Evolutionary conservation across 1,140 invertebrate genomes (phyloP).

Genomic region (Cherax quadricarinatus): DNA sequence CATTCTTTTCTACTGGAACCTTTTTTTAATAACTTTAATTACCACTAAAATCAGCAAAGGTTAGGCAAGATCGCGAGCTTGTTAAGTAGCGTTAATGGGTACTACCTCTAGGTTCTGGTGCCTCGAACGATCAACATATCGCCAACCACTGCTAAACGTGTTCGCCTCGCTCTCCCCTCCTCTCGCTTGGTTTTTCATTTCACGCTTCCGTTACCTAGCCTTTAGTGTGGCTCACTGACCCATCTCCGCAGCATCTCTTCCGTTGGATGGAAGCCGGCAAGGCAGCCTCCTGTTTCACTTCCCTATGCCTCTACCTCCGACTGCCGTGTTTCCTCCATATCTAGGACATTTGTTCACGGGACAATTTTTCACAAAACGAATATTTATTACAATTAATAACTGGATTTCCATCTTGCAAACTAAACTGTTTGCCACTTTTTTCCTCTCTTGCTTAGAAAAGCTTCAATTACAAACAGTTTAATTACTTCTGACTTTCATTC

Average conservation of each 20-base stretch:
- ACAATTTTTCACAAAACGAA: too few species aligned
- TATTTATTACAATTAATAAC: too few species aligned
- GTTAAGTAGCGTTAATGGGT: not conserved
- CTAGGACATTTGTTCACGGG: not conserved
- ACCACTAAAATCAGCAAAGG: not conserved
- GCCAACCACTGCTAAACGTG: constrained; percentile 11
- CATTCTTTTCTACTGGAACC: not conserved
- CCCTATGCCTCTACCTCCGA: not conserved
- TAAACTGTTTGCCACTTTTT: too few species aligned
- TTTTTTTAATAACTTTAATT: not conserved
- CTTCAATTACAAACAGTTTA: too few species aligned
- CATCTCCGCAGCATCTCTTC: constrained; percentile 38
- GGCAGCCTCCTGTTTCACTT: not conserved
- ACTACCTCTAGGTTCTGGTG: not conserved
- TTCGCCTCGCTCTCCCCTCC: constrained; percentile 28
- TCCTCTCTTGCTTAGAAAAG: too few species aligned
- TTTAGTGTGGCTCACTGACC: constrained; percentile 44
- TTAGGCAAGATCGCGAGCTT: not conserved
- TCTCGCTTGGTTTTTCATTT: constrained; percentile 8
- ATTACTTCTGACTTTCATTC: too few species aligned
- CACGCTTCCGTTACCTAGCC: constrained; percentile 24
- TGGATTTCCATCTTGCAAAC: too few species aligned
- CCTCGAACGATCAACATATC: not conserved
- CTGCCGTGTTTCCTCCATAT: not conserved
- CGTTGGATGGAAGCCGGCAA: constrained; percentile 9